phyloP scores from a whole-genome alignment of 2,888 invertebrate species.

The Antitype chi region DNA sequence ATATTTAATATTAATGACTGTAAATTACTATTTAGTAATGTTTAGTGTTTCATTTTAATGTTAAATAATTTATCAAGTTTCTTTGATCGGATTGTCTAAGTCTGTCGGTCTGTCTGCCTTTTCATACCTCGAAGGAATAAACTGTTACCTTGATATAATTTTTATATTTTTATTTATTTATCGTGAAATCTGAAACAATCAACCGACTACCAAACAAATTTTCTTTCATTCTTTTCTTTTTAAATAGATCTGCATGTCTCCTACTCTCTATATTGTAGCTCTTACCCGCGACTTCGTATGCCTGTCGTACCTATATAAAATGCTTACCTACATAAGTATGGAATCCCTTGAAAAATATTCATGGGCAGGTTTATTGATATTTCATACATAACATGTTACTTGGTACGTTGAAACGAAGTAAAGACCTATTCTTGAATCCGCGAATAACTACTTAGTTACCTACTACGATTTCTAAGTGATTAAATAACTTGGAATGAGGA shows the following conservation, averaged over 20 bases:
- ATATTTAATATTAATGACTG: constrained; percentile 27
- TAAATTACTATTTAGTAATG: constrained; percentile 15
- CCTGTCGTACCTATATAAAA: not conserved
- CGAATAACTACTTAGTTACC: not conserved
- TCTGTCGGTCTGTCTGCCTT: not conserved
- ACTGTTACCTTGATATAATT: not conserved
- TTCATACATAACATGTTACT: not conserved
- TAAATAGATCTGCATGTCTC: not conserved
- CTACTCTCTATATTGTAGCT: not conserved
- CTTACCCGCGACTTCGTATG: not conserved
- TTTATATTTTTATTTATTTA: not conserved
- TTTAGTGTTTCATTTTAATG: constrained; percentile 20
- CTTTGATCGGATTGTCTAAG: not conserved
- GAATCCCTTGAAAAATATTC: not conserved
- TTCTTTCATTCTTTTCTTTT: not conserved
- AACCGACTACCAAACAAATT: not conserved
- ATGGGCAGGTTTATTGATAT: not conserved
- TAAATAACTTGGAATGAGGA: not conserved
- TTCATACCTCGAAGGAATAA: constrained; percentile 1
- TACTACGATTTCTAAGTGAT: not conserved
- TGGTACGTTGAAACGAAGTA: no score
- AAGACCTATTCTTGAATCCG: not conserved
- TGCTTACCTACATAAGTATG: not conserved
- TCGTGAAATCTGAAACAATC: not conserved
- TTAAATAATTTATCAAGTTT: constrained; percentile 21